These are phyloP conservation scores for Crotalus helleri DNA, from an alignment of 2,113 vertebrate species.

Conservation along the genomic window DNA sequence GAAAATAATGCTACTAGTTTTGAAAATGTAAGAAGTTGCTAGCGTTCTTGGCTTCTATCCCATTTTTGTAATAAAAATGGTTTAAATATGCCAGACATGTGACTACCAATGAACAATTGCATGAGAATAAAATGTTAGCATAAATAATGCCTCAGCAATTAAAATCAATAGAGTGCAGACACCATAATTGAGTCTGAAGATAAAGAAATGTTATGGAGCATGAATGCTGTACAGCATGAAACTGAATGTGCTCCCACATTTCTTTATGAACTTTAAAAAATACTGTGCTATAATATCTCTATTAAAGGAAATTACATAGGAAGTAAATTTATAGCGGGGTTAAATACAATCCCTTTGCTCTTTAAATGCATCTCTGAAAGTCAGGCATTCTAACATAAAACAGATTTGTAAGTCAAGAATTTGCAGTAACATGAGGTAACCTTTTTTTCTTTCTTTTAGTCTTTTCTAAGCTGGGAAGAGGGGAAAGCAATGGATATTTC, in stretches of 20 bases:
- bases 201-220: conserved; percentile 42
- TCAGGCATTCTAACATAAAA: conserved; percentile 2
- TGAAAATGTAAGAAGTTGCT: background rate
- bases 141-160: background rate
- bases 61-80: background rate
- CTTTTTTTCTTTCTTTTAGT: background rate
- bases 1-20: background rate
- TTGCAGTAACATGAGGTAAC: background rate
- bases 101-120: background rate
- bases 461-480: background rate
- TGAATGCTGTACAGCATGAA: conserved; percentile 30
- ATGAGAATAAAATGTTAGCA: background rate
- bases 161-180: background rate
- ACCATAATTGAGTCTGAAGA: conserved; percentile 1
- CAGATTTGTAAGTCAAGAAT: background rate
- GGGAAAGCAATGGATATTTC: background rate
- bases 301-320: conserved; percentile 39
- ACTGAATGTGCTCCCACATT: background rate
- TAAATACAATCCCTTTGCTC: conserved; percentile 38
- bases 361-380: background rate
- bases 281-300: conserved; percentile 20
- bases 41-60: background rate
- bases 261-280: conserved; percentile 45
- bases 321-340: conserved; percentile 24
- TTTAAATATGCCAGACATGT: background rate